Conservation (phyloP, 2,113 vertebrate genomes). For the Monopterus albus region DNA sequence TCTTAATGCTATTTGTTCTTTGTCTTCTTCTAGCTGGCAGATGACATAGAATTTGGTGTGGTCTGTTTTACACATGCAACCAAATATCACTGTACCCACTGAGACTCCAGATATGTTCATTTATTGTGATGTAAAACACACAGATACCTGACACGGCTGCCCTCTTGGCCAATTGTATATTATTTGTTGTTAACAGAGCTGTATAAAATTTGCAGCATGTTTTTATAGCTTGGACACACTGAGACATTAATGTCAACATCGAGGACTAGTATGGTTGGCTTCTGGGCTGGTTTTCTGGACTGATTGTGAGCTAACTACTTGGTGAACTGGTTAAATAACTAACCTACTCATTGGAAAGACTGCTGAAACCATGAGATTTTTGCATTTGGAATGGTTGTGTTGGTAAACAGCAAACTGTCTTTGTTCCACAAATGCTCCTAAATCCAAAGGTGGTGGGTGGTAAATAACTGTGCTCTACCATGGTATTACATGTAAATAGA, state of each 20-base stretch:
- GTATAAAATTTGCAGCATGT: too few relatives aligned
- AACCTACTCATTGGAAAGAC: neutral
- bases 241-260: too few relatives aligned
- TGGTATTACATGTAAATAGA: neutral
- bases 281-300: neutral
- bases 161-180: too few relatives aligned
- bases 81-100: neutral
- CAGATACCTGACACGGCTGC: too few relatives aligned
- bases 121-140: too few relatives aligned
- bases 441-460: neutral
- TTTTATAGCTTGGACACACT: too few relatives aligned
- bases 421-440: neutral
- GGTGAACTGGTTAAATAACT: neutral
- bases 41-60: neutral
- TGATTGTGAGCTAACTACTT: neutral
- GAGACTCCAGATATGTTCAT: neutral
- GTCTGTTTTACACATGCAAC: neutral
- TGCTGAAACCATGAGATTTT: neutral
- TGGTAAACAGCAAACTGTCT: neutral
- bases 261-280: too few relatives aligned
- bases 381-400: neutral
- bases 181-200: too few relatives aligned
- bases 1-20: neutral
- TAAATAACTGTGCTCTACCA: neutral
- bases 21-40: neutral